phyloP scores from a whole-genome alignment of 2,113 vertebrate genomes.

The Bubo blakistoni region DNA sequence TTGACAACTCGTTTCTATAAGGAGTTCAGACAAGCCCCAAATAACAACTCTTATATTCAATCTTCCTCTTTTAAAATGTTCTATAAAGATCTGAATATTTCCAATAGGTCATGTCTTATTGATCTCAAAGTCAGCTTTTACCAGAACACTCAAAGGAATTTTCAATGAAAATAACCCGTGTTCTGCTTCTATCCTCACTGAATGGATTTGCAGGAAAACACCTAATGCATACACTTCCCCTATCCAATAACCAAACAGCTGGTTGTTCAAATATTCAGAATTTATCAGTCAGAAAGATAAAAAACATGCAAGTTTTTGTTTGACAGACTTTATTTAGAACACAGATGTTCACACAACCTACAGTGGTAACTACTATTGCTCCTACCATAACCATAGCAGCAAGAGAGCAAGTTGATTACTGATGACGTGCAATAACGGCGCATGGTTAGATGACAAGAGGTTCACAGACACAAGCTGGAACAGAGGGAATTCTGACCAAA shows the following conservation, averaged over 20 bases:
- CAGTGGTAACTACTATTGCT: not conserved
- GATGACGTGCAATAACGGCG: fast-evolving
- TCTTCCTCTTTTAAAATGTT: not conserved
- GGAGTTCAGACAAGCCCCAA: not conserved
- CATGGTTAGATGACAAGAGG: not conserved
- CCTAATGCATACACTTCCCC: not conserved
- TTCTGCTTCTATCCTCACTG: not conserved
- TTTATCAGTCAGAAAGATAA: not conserved
- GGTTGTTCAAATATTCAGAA: not conserved
- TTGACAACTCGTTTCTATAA: not conserved
- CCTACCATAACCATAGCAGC: not conserved
- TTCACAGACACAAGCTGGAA: not conserved
- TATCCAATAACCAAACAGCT: not conserved
- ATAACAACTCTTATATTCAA: not conserved
- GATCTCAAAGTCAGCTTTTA: not conserved
- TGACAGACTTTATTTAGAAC: not conserved
- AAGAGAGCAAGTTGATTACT: not conserved
- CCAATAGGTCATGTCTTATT: not conserved
- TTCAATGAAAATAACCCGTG: no score
- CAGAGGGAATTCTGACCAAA: not conserved
- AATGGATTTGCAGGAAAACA: not conserved
- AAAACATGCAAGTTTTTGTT: not conserved
- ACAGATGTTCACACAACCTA: not conserved
- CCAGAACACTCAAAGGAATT: not conserved
- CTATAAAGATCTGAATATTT: not conserved